Evolutionary conservation across 2,888 invertebrate genomes (phyloP), one percentile per base, ranked within the genome.

Genomic region (Erebia epiphron): DNA sequence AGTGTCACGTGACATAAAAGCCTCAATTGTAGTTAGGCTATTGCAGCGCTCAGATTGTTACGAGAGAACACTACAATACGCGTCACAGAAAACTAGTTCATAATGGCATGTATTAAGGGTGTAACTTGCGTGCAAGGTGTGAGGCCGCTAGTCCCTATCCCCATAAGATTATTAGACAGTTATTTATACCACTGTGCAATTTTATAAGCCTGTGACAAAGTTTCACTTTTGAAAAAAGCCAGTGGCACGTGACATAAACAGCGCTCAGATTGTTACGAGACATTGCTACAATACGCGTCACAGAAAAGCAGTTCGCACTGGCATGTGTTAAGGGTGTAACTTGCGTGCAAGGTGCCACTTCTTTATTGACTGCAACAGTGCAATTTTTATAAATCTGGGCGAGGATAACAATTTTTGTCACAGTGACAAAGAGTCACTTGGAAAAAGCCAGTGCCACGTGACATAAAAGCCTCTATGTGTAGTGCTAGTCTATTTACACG

Each of bases 91-190:
- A n/a, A n/a, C n/a, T n/a, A n/a, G n/a, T n/a, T n/a, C n/a, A n/a
- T n/a, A 41, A 26, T 11, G 35, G 43, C n/a, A 52, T 43, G 68
- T 63, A 16, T 69, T 14, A 56, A 50, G 65, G 66, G 60, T 52
- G 68, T 18, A 14, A 68, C 67, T 63, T 52, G 70, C 71, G 58
- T 46, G 60, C 46, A 18, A 21, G 21, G 21, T 7, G 52, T 52
- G 35, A 65, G 69, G 11, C 69, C 79, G 95, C 96, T 97, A 97
- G 96, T 35, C 35, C 0, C 35, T 96, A 94, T 97, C 97, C 79
- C 96, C 96, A 11, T 46, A 46, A 46, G 43, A 3, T 1, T 46
- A 11, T 11, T 3, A 46, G 46, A 46, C 11, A 11, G 46, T 46
- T 46, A 3, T 43, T 46, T 46, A 46, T 46, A 11, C 0, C 26